These are phyloP conservation scores for Colaptes auratus DNA, from an alignment of 2,113 vertebrate species.

Conservation along the genomic window DNA sequence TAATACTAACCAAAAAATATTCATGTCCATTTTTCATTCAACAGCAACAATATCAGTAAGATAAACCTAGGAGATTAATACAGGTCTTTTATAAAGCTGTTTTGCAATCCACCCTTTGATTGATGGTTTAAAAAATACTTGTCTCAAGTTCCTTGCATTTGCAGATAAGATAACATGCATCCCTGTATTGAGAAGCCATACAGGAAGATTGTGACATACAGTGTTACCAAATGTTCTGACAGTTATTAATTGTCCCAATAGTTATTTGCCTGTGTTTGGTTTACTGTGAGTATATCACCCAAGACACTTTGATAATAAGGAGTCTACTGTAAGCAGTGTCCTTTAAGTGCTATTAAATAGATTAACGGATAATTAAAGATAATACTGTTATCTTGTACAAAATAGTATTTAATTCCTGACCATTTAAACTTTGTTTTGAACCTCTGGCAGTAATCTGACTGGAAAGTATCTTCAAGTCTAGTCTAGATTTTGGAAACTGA, in stretches of 20 bases:
- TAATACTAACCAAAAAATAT: background rate
- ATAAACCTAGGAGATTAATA: background rate
- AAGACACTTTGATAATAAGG: background rate
- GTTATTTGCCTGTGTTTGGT: background rate
- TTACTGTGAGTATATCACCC: background rate
- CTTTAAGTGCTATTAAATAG: background rate
- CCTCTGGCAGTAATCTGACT: background rate
- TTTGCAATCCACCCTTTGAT: background rate
- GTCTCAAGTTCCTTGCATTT: background rate
- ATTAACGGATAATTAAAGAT: background rate
- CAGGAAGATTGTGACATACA: background rate
- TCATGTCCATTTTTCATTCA: background rate
- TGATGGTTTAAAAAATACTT: conserved; percentile 13
- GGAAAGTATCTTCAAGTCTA: background rate
- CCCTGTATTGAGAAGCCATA: background rate
- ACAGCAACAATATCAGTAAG: background rate
- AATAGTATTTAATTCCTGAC: background rate
- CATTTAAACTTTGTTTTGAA: background rate
- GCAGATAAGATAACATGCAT: background rate
- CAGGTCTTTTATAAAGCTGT: background rate
- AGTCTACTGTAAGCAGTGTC: background rate
- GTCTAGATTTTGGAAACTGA: background rate
- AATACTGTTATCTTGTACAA: background rate
- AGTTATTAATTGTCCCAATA: background rate
- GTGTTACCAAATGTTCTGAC: background rate